Percentiles rank a stretch among this genome's conserved stretches.
Evolutionary conservation across 2,797 vertebrate genomes (phyloP).

Genomic region (Sandelia bainsii): DNA sequence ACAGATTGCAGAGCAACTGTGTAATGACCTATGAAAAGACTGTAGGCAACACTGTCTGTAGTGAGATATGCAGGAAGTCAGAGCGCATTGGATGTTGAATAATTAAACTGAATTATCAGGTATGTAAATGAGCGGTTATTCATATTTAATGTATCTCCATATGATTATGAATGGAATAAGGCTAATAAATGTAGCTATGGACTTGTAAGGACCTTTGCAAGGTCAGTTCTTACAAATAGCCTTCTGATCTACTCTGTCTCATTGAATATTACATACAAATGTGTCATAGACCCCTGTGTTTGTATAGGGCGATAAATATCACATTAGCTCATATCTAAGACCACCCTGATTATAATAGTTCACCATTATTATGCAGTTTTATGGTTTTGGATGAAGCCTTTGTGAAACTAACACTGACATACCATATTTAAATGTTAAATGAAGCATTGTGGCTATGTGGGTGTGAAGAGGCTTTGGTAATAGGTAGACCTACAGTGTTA

Average conservation of each 20-base stretch:
- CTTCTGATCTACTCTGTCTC: constrained; percentile 24
- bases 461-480: too few relatives aligned
- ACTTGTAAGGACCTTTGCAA: constrained; percentile 30
- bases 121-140: constrained; percentile 60
- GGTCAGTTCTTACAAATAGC: constrained; percentile 31
- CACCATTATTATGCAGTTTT: neutral
- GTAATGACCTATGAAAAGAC: constrained; percentile 54
- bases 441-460: too few relatives aligned
- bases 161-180: constrained; percentile 28
- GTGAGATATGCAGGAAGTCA: constrained; percentile 44
- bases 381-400: neutral
- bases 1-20: constrained; percentile 28
- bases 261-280: constrained; percentile 10
- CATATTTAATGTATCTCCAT: constrained; percentile 57
- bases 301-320: neutral
- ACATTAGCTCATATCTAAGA: neutral
- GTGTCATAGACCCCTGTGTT: neutral
- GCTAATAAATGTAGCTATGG: constrained; percentile 25
- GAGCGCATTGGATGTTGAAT: constrained; percentile 54
- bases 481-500: too few relatives aligned
- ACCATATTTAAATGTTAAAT: too few relatives aligned
- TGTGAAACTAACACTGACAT: neutral
- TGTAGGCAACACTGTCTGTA: constrained; percentile 27
- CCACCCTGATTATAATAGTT: neutral
- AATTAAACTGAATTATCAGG: constrained; percentile 59